Percentiles rank a stretch among this genome's conserved stretches.
Evolutionary conservation across 2,797 vertebrate genomes (phyloP).

Genomic region (Silurus lanzhouensis): DNA sequence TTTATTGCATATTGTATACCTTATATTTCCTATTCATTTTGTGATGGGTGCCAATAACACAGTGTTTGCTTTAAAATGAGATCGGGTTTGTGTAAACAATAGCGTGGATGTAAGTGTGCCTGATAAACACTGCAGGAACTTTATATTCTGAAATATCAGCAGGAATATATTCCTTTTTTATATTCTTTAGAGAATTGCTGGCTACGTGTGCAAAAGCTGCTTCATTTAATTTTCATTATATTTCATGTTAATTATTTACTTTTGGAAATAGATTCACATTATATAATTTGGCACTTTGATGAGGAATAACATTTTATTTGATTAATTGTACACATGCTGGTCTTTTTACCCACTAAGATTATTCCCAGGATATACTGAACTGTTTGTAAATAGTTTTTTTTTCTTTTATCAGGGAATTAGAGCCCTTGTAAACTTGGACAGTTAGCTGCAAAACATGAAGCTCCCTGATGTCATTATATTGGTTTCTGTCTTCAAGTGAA

Average conservation of each 20-base stretch:
- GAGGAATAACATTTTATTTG: neutral
- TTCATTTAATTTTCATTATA: neutral
- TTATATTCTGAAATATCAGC: neutral
- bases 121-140: neutral
- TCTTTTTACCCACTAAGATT: neutral
- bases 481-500: neutral
- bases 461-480: neutral
- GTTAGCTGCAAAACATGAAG: neutral
- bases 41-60: neutral
- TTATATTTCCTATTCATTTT: neutral
- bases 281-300: neutral
- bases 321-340: neutral
- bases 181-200: no score
- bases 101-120: neutral
- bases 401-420: neutral
- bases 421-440: neutral
- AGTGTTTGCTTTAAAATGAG: no score
- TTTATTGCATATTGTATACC: neutral
- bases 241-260: neutral
- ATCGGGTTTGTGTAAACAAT: neutral
- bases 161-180: neutral
- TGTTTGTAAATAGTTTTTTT: neutral
- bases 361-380: neutral
- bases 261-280: neutral
- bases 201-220: neutral